Conservation (phyloP, 2,888 invertebrate genomes). For the Caenorhabditis virilis region DNA sequence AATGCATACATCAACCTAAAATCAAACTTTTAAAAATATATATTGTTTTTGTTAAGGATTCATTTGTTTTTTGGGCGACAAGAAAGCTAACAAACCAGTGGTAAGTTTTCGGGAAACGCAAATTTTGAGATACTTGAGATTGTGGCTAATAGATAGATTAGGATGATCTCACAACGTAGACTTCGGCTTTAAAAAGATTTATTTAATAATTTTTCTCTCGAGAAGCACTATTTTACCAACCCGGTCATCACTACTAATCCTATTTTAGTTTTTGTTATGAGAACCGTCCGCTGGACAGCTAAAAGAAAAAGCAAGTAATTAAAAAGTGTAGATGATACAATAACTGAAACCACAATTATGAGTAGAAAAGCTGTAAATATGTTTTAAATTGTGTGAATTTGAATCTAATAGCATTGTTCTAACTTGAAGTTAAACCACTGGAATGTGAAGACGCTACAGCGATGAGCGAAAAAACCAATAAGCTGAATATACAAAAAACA, state of each 20-base stretch:
- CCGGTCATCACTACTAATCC: constrained; percentile 17
- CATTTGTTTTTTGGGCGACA: constrained; percentile 9
- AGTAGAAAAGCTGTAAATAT: background rate
- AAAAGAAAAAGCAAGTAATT: constrained; percentile 11
- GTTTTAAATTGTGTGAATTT: no score
- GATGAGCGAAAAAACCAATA: background rate
- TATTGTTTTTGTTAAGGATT: no score
- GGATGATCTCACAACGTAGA: constrained; percentile 2
- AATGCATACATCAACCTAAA: no score
- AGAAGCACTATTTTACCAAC: background rate
- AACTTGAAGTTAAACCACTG: no score
- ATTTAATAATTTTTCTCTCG: background rate
- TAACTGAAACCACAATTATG: background rate
- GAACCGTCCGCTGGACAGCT: constrained; percentile 11
- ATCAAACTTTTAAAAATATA: no score
- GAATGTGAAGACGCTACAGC: background rate
- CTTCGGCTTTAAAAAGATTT: constrained; percentile 13
- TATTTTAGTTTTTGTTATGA: constrained; percentile 11
- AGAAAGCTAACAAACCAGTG: background rate
- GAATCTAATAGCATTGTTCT: no score
- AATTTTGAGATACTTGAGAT: constrained; percentile 11
- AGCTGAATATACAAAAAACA: constrained; percentile 2
- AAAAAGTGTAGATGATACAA: background rate
- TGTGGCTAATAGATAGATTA: constrained; percentile 7
- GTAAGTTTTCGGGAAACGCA: background rate